Evolutionary conservation across 1,140 invertebrate species (phyloP), one percentile per base, ranked within the genome.

Genomic region (Paralvinella palmiformis): DNA sequence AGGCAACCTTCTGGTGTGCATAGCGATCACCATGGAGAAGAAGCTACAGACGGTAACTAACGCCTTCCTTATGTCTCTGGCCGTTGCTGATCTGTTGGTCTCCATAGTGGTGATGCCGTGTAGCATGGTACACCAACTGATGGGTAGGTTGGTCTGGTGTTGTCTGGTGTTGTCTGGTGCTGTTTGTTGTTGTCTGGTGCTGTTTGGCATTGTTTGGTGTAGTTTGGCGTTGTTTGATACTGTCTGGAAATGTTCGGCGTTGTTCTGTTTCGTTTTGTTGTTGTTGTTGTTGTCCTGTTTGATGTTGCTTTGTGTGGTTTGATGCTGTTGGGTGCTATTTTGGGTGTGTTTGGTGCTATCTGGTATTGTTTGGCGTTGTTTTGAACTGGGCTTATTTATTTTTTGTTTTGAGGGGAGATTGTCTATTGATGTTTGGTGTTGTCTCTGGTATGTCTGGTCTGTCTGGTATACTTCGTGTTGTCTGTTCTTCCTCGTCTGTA

Each of bases 41-140:
- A 64, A 75, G 37, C 60, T 80, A 27, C 78, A 79, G 37, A 81
- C 74, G 65, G 67, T 72, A 6, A 81, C 79, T 36, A 80, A 80
- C 67, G 81, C 77, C 64, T 80, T 79, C 44, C 67, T 81, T 3
- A 75, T 80, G 45, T 78, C 77, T 10, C 64, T 80, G 22, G 79
- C 78, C 10, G 48, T 77, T 17, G 79, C 79, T 52, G 78, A 80
- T 66, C 64, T 80, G 20, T 63, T 81, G 1, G 78, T 81, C 36
- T 91, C 89, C 71, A 79, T 92, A 48, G 88, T 93, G 75, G 91
- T 94, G 6, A 94, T 94, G 91, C 91, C 91, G 4, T 85, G 94
- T 74, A 90, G 89, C 45, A 90, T 90, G 10, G 88, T 92, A 67
- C 88, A 88, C 7, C 90, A 89, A 73, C 90, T 92, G 81, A 81